Percentiles rank a stretch among this genome's conserved stretches.
Evolutionary conservation across 2,888 invertebrate species (phyloP).

Genomic region (Meghimatium bilineatum): DNA sequence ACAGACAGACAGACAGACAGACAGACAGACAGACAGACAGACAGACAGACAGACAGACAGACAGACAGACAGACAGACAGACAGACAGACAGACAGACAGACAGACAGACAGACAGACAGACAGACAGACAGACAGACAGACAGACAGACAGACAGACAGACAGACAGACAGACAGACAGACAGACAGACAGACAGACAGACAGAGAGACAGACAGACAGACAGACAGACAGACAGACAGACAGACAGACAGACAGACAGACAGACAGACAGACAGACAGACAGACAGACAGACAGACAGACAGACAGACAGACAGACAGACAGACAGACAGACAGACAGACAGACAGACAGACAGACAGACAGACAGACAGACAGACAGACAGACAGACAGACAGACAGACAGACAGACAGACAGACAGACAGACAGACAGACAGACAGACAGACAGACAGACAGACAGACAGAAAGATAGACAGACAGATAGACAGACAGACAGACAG

Average conservation of each 20-base stretch:
- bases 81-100: neutral
- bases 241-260: neutral
- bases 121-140: neutral
- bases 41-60: neutral
- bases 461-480: too few species aligned
- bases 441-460: too few species aligned
- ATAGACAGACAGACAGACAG: too few species aligned
- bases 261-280: neutral
- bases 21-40: too few species aligned
- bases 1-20: neutral
- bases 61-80: neutral
- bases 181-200: neutral
- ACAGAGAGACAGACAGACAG: neutral
- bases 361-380: too few species aligned
- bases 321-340: constrained; percentile 3
- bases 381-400: too few species aligned
- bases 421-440: too few species aligned
- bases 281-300: neutral
- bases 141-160: neutral
- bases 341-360: too few species aligned
- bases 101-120: neutral
- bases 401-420: too few species aligned
- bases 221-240: neutral
- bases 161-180: neutral
- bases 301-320: neutral